phyloP scores from a whole-genome alignment of 2,113 vertebrate species.

The Sinocyclocheilus maitianheensis region DNA sequence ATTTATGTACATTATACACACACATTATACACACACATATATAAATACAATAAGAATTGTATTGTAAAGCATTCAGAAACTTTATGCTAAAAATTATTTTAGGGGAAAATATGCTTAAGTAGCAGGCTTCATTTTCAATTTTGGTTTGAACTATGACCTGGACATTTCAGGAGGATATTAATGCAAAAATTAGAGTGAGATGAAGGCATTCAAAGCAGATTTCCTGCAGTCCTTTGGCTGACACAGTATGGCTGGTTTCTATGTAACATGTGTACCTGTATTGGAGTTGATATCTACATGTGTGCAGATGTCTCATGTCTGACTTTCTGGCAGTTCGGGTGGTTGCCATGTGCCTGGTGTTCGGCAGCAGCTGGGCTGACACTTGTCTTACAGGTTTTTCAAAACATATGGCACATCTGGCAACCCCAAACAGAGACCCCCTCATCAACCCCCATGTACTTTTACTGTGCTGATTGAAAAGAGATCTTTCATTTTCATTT shows the following conservation, averaged over 20 bases:
- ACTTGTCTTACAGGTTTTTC: conserved; percentile 57
- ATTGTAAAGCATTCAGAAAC: too few relatives aligned
- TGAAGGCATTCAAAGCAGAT: conserved; percentile 3
- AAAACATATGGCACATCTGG: conserved; percentile 70
- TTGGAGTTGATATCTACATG: conserved; percentile 1
- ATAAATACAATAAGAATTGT: too few relatives aligned
- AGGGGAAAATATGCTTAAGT: not conserved
- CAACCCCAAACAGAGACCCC: conserved; percentile 65
- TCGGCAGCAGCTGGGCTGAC: conserved; percentile 63
- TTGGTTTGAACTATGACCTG: not conserved
- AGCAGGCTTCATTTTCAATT: not conserved
- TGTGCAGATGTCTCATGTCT: not conserved
- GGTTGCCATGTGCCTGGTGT: conserved; percentile 58
- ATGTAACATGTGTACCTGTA: not conserved
- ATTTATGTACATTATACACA: too few relatives aligned
- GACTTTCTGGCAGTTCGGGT: conserved; percentile 7
- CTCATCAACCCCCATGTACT: conserved; percentile 46
- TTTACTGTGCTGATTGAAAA: conserved; percentile 47
- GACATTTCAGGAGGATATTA: not conserved
- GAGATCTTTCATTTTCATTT: conserved; percentile 38
- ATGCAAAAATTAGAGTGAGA: not conserved
- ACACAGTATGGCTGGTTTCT: not conserved
- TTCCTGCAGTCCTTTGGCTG: not conserved
- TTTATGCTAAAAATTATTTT: too few relatives aligned
- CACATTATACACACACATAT: too few relatives aligned